Evolutionary conservation across 2,113 vertebrate species (phyloP).

Genomic region (Piprites chloris): DNA sequence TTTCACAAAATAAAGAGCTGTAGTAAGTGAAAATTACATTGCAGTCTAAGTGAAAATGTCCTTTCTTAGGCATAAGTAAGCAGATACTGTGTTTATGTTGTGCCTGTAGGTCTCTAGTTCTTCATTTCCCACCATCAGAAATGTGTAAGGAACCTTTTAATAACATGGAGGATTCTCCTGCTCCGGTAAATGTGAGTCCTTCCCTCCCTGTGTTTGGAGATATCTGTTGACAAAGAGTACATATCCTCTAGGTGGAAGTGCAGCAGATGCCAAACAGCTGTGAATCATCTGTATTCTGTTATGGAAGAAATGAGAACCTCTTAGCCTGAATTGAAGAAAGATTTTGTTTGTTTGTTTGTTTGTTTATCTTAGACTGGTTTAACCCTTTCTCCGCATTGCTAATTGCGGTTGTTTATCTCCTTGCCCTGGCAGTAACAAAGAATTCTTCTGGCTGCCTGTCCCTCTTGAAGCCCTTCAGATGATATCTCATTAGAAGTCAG

Average conservation of each 20-base stretch:
- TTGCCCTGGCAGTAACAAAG: not conserved
- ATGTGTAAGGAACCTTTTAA: not conserved
- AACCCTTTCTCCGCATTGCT: not conserved
- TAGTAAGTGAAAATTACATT: not conserved
- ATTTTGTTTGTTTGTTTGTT: not conserved
- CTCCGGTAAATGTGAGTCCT: not conserved
- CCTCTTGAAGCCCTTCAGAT: not conserved
- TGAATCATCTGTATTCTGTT: constrained; percentile 15
- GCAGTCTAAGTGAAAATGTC: not conserved
- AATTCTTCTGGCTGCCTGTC: not conserved
- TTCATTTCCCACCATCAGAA: not conserved
- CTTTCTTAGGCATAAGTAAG: not conserved
- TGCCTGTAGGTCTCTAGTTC: not conserved
- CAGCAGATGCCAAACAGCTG: constrained; percentile 55
- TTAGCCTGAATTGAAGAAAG: not conserved
- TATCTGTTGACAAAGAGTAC: not conserved
- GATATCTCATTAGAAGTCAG: not conserved
- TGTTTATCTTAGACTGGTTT: constrained; percentile 3
- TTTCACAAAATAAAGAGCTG: not conserved
- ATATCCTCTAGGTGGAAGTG: not conserved
- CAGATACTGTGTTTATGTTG: not conserved
- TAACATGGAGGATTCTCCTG: accelerated
- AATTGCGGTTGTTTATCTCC: not conserved
- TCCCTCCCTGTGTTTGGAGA: not conserved
- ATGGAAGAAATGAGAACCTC: not conserved